phyloP scores from a whole-genome alignment of 2,888 invertebrate genomes.

The Eupithecia pulchellata region DNA sequence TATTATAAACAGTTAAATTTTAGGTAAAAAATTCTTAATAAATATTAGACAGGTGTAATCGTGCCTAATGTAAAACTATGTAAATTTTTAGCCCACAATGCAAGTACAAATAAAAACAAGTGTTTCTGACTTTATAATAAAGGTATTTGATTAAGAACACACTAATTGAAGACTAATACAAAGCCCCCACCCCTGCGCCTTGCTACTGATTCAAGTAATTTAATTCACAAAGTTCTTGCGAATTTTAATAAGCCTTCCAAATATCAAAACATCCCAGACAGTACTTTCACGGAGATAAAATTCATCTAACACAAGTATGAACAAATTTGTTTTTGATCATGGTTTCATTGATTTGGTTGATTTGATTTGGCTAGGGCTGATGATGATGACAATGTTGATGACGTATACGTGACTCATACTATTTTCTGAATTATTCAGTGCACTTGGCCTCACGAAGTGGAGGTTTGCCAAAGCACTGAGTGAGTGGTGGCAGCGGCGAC shows the following conservation, averaged over 20 bases:
- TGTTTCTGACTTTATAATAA: slow-evolving; percentile 3
- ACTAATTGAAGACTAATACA: not conserved
- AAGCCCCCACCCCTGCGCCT: slow-evolving; percentile 8
- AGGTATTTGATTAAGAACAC: slow-evolving; percentile 1
- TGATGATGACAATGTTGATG: too few relatives aligned
- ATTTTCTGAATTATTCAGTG: not conserved
- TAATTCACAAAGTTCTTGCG: slow-evolving; percentile 62
- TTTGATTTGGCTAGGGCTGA: too few relatives aligned
- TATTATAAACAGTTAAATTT: too few relatives aligned
- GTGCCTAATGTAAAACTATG: too few relatives aligned
- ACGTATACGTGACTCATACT: not conserved
- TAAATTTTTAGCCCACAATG: too few relatives aligned
- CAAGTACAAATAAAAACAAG: not conserved
- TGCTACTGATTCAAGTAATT: slow-evolving; percentile 55
- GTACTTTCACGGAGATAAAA: slow-evolving; percentile 15
- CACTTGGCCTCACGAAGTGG: not conserved
- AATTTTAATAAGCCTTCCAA: slow-evolving; percentile 65
- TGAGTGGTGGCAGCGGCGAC: not conserved
- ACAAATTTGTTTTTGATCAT: not conserved
- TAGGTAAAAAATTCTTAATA: too few relatives aligned
- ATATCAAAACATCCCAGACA: slow-evolving; percentile 65
- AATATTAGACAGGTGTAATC: too few relatives aligned
- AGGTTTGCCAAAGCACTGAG: not conserved
- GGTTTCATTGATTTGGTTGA: not conserved
- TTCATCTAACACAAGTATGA: not conserved